Evolutionary conservation across 1,140 invertebrate species (phyloP).

Genomic region (Trachymyrmex septentrionalis): DNA sequence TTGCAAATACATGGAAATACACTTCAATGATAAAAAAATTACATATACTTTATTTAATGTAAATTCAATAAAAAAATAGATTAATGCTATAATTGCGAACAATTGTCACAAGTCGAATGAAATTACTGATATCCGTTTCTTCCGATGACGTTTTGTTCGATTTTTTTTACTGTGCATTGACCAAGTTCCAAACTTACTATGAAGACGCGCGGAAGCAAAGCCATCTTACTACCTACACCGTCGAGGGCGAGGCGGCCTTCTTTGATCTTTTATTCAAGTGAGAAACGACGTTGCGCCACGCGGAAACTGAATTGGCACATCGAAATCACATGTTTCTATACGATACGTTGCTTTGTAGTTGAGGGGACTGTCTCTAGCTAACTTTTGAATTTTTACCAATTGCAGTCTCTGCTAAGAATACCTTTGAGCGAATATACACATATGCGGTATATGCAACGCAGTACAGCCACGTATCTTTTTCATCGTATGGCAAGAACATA

Average conservation of each 20-base stretch:
- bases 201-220: conserved; percentile 1
- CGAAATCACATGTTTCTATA: conserved; percentile 20
- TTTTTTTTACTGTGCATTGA: background rate
- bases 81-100: background rate
- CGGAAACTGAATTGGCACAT: background rate
- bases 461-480: conserved; percentile 16
- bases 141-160: background rate
- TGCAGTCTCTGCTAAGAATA: background rate
- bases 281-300: background rate
- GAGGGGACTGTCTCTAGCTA: background rate
- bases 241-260: background rate
- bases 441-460: background rate
- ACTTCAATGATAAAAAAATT: background rate
- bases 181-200: background rate
- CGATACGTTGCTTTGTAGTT: background rate
- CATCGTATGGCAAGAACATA: background rate
- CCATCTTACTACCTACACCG: background rate
- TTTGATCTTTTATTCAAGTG: conserved; percentile 73
- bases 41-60: background rate
- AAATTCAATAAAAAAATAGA: background rate
- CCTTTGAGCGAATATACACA: background rate
- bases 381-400: conserved; percentile 2
- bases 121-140: background rate
- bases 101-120: background rate
- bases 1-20: background rate